Conservation (phyloP, 1,140 invertebrate genomes). For the Sitophilus oryzae region DNA sequence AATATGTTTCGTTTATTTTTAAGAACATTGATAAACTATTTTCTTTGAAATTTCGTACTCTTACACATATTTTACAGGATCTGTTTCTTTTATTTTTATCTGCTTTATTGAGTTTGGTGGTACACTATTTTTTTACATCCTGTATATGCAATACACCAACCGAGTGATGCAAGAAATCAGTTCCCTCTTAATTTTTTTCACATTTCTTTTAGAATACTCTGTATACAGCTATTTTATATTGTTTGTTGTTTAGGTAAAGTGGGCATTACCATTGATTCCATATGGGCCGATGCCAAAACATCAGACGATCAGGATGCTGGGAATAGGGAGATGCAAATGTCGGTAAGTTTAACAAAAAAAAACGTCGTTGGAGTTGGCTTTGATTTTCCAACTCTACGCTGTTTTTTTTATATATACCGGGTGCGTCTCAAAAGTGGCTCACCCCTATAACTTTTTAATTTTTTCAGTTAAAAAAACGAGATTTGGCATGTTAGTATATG, state of each 20-base stretch:
- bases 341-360: constrained; percentile 37
- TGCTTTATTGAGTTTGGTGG: no score
- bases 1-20: no score
- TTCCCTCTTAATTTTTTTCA: no score
- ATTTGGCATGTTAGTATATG: background rate
- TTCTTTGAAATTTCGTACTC: no score
- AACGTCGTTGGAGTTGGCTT: constrained; percentile 43
- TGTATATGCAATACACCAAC: no score
- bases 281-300: constrained; percentile 46
- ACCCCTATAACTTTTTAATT: background rate
- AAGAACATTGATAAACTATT: no score
- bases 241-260: constrained; percentile 46
- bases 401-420: background rate
- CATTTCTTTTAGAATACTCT: no score
- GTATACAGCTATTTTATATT: no score
- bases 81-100: no score
- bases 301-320: constrained; percentile 46
- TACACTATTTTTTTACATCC: no score
- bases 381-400: constrained; percentile 39
- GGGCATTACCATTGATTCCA: constrained; percentile 48
- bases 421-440: background rate
- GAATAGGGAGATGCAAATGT: constrained; percentile 43
- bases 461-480: background rate
- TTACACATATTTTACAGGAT: no score
- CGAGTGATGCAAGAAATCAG: no score